A percentile compares a stretch with the other conserved stretches of the same genome.
phyloP scores from a whole-genome alignment of 2,888 invertebrate genomes.

The Cerceris rybyensis region DNA sequence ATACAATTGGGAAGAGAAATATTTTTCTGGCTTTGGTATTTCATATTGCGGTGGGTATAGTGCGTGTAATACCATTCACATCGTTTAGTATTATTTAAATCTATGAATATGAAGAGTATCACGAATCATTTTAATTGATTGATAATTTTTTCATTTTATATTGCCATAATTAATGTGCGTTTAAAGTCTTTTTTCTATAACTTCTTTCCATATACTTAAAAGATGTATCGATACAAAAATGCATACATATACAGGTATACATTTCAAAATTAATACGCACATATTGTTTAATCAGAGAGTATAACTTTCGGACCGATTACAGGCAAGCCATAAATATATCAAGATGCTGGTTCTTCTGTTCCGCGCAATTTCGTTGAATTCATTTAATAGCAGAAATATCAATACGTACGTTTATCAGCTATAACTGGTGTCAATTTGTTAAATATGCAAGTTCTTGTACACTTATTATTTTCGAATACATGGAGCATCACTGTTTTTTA shows the following conservation, averaged over 20 bases:
- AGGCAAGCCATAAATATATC: conserved; percentile 58
- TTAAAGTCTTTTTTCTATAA: too few relatives aligned
- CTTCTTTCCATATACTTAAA: too few relatives aligned
- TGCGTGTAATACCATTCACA: conserved; percentile 61
- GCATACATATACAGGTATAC: background rate
- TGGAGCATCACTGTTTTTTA: conserved; percentile 73
- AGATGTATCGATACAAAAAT: too few relatives aligned
- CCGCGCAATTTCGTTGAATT: conserved; percentile 53
- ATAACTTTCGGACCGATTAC: conserved; percentile 56
- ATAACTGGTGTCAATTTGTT: conserved; percentile 59
- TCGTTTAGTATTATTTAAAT: conserved; percentile 52
- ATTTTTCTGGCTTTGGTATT: conserved; percentile 76
- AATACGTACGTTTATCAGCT: conserved; percentile 41
- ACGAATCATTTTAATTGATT: background rate
- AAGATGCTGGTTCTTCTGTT: conserved; percentile 46
- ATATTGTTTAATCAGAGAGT: conserved; percentile 61
- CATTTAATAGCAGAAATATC: conserved; percentile 29
- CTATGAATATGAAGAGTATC: conserved; percentile 53
- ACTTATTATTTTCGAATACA: conserved; percentile 69
- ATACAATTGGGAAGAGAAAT: conserved; percentile 65
- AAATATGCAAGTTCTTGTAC: conserved; percentile 69
- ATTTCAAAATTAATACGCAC: background rate
- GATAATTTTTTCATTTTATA: too few relatives aligned
- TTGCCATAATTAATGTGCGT: too few relatives aligned
- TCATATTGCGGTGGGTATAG: conserved; percentile 75